Percentiles rank a stretch among this genome's conserved stretches.
These are phyloP conservation scores for Phlogophora meticulosa DNA, from an alignment of 2,888 invertebrate species.

Conservation along the genomic window DNA sequence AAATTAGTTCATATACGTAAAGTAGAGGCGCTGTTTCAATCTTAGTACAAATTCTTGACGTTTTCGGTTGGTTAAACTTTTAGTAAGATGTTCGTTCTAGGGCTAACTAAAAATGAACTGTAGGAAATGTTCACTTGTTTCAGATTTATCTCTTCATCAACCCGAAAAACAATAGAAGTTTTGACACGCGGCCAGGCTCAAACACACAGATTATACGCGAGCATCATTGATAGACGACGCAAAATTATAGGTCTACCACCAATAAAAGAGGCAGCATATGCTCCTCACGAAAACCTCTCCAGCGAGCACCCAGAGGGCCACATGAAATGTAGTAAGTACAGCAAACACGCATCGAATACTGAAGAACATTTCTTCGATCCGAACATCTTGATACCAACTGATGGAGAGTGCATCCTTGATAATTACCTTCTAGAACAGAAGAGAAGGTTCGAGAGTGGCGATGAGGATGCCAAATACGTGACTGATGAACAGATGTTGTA, in stretches of 20 bases:
- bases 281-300: slow-evolving; percentile 77
- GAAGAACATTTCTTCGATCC: slow-evolving; percentile 87
- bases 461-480: slow-evolving; percentile 89
- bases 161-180: slow-evolving; percentile 92
- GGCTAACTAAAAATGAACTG: too few relatives aligned
- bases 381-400: slow-evolving; percentile 78
- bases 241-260: slow-evolving; percentile 76
- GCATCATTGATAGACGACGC: slow-evolving; percentile 92
- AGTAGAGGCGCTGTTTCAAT: too few relatives aligned
- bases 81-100: too few relatives aligned
- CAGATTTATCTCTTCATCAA: slow-evolving; percentile 92
- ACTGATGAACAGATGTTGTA: slow-evolving; percentile 93
- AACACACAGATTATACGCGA: slow-evolving; percentile 94
- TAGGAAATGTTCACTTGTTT: too few relatives aligned
- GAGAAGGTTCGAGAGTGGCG: slow-evolving; percentile 82
- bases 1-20: too few relatives aligned
- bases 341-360: slow-evolving; percentile 76
- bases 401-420: slow-evolving; percentile 92
- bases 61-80: too few relatives aligned
- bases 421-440: slow-evolving; percentile 92
- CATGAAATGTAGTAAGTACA: slow-evolving; percentile 86
- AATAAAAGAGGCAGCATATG: slow-evolving; percentile 78
- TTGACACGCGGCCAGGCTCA: slow-evolving; percentile 93
- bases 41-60: too few relatives aligned
- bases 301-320: slow-evolving; percentile 83